These are phyloP conservation scores for Acrocephalus kingi DNA, from an alignment of 2,113 vertebrate species.

Conservation along the genomic window DNA sequence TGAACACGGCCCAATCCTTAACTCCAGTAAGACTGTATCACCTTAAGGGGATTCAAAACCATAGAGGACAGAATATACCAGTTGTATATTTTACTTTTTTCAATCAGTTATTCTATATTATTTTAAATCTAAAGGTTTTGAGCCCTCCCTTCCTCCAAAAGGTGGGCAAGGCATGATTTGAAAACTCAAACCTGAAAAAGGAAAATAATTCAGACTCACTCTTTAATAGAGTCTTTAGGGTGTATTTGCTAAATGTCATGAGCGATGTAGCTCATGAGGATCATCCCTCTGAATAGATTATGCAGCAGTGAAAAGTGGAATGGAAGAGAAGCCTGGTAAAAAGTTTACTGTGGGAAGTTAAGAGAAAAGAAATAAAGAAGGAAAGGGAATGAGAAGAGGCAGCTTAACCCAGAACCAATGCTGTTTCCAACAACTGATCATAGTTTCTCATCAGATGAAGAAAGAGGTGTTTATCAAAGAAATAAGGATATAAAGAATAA, in stretches of 20 bases:
- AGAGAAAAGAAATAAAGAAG: neutral
- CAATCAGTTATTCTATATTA: neutral
- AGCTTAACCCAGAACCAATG: neutral
- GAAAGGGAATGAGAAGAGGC: neutral
- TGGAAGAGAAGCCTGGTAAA: neutral
- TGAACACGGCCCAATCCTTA: accelerated
- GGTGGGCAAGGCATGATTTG: neutral
- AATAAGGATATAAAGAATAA: neutral
- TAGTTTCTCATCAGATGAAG: neutral
- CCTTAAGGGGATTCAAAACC: neutral
- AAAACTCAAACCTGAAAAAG: neutral
- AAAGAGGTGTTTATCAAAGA: neutral
- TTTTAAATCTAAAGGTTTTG: neutral
- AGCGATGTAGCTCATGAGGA: neutral
- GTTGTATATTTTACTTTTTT: neutral
- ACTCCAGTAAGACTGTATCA: neutral
- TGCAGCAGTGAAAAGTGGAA: neutral
- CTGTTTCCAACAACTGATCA: neutral
- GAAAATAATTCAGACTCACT: neutral
- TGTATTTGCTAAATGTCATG: neutral
- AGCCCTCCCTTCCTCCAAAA: neutral
- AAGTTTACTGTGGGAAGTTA: neutral
- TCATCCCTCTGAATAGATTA: neutral
- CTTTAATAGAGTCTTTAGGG: neutral
- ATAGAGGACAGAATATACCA: neutral